Conservation (phyloP, 2,888 invertebrate genomes). For the Teleiodes luculella region DNA sequence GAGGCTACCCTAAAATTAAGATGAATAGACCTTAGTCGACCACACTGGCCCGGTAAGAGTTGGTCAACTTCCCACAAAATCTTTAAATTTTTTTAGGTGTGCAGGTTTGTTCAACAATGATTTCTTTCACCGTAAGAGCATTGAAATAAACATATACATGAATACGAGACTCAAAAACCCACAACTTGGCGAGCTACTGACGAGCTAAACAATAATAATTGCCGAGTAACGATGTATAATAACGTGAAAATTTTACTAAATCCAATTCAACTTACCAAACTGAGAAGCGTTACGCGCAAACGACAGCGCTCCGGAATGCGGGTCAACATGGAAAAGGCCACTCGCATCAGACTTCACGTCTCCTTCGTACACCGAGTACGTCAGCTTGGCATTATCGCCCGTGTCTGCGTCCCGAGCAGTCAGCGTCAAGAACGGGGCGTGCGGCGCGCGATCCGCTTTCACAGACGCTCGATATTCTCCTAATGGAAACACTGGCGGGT, state of each 20-base stretch:
- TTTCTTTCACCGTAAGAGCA: no score
- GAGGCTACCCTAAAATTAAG: no score
- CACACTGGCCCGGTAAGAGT: no score
- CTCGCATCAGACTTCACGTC: slow-evolving; percentile 70
- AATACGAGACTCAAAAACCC: no score
- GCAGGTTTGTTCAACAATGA: no score
- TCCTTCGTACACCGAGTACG: slow-evolving; percentile 87
- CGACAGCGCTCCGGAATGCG: slow-evolving; percentile 85
- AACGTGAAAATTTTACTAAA: background rate
- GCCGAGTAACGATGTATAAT: background rate
- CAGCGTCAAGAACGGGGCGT: slow-evolving; percentile 78
- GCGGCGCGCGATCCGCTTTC: slow-evolving; percentile 64
- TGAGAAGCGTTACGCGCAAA: slow-evolving; percentile 80
- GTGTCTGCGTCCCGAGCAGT: slow-evolving; percentile 85
- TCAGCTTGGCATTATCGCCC: slow-evolving; percentile 83
- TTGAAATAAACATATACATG: no score
- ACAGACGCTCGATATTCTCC: slow-evolving; percentile 88
- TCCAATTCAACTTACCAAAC: slow-evolving; percentile 52
- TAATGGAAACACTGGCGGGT: slow-evolving; percentile 86
- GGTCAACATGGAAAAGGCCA: slow-evolving; percentile 86
- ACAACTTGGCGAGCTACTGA: no score
- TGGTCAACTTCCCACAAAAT: no score
- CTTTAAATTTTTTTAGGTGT: no score
- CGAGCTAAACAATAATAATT: background rate
- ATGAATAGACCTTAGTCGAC: no score